Evolutionary conservation across 2,888 invertebrate genomes (phyloP), one percentile per base, ranked within the genome.

Genomic region (Spodoptera picta): DNA sequence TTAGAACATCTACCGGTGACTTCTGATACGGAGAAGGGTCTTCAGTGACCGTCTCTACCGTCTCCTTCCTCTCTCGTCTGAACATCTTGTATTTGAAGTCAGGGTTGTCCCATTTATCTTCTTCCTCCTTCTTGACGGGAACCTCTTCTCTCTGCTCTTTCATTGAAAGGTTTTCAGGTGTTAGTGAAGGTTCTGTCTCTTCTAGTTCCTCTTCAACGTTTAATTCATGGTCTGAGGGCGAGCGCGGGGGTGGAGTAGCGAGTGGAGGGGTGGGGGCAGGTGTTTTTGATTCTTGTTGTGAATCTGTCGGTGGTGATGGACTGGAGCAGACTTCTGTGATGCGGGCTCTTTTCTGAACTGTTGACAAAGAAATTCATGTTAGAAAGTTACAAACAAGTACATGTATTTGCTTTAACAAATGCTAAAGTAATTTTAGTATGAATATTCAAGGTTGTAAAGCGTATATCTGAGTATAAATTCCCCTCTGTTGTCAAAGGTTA

Each of bases 1-100:
- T 95, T 10, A 99, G 95, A 0, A 98, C 97, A 87, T 99, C 98
- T 1, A 99, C 96, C 0, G 98, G 98, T 0, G 98, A 97, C 57
- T 97, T 95, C 65, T 93, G 92, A 77, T 97, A 95, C 47, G 91
- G 76, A 5, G 83, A 77, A 11, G 87, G 74, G 10, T 90, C 87
- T 6, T 88, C 79, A 1, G 73, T 51, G 1, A 79, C 79, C 0
- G 83, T 79, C 62, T 83, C 90, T 31, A 73, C 85, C 80, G 87
- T 90, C 71, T 87, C 86, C 63, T 91, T 90, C 23, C 80, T 59
- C 42, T 79, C 78, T 51, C 90, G 84, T 66, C 92, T 86, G 69
- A 92, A 90, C 88, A 91, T 90, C 69, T 90, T 92, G 81, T 93
- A 95, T 81, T 94, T 95, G 60, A 88, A 92, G 23, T 91, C 90